Evolutionary conservation across 92 coral and sea anemone genomes (phyloP), one percentile per base, ranked within the genome.

Genomic region (Metridium senile): DNA sequence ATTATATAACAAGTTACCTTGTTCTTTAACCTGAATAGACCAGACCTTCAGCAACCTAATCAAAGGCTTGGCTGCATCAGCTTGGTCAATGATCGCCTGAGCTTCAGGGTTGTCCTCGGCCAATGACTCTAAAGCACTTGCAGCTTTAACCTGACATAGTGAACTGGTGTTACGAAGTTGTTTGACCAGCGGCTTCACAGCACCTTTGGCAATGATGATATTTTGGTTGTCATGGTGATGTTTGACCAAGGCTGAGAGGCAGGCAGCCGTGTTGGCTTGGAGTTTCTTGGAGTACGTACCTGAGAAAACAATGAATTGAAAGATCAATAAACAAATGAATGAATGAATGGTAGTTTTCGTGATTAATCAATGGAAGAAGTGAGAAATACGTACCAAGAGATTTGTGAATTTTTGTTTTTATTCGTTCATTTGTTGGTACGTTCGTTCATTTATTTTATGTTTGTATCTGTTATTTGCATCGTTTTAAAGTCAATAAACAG

Each of bases 91-190:
- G 58, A 93, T 85, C 72, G 81, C 87, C 77, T 96, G 99, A 26
- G 97, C 99, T 75, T 81, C 90, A 18, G 89, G 89, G 71, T 96
- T 96, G 69, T 87, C 82, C 52, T 87, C 82, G 0, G 98, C 97
- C 0, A 96, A 75, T 0, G 99, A 84, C 53, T 96, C 99, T 34
- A 96, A 71, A 1, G 99, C 99, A 76, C 97, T 83, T 6, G 99
- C 99, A 6, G 99, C 99, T 63, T 96, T 96, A 76, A 96, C 99
- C 81, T 96, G 99, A 61, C 99, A 96, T n/a, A 91, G 82, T 0
- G 97, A 84, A 61, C 86, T 89, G 29, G 83, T 85, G 78, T 88
- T 87, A 62, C 88, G 81, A 27, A 91, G 90, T 64, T 93, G 88
- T 17, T 85, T 63, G 29, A 96, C 99, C 9, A 96, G 87, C 13